Percentiles rank a stretch among this genome's conserved stretches.
These are phyloP conservation scores for Gymnorhina tibicen DNA, from an alignment of 2,113 vertebrate genomes.

Conservation along the genomic window DNA sequence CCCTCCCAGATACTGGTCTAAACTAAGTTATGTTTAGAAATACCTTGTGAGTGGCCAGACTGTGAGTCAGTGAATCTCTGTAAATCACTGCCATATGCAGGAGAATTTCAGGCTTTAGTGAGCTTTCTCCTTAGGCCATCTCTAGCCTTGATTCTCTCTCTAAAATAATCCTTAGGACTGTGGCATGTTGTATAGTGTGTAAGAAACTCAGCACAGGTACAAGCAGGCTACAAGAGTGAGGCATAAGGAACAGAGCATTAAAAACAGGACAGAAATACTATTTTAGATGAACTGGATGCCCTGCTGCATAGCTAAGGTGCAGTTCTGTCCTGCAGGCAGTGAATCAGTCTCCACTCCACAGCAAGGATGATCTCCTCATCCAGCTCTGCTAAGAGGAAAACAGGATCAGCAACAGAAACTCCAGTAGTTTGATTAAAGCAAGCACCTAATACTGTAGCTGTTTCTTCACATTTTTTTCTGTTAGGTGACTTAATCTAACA, in stretches of 20 bases:
- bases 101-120: background rate
- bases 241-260: background rate
- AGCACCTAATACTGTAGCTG: background rate
- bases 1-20: slow-evolving; percentile 22
- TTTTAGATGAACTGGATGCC: background rate
- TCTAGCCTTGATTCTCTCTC: background rate
- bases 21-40: slow-evolving; percentile 51
- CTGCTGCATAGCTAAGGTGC: background rate
- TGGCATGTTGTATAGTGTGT: rapidly evolving
- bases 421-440: background rate
- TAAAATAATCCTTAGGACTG: background rate
- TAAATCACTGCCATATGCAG: slow-evolving; percentile 40
- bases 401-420: background rate
- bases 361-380: background rate
- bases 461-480: background rate
- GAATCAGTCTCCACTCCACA: background rate
- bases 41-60: slow-evolving; percentile 31
- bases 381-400: background rate
- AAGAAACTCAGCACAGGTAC: background rate
- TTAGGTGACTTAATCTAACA: background rate
- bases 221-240: background rate
- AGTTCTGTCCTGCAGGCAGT: background rate
- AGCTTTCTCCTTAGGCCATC: background rate
- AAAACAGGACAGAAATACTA: background rate
- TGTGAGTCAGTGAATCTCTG: slow-evolving; percentile 23